Base-by-base conservation (phyloP, 2,888 invertebrate species). In the Sisyra terminalis region DNA sequence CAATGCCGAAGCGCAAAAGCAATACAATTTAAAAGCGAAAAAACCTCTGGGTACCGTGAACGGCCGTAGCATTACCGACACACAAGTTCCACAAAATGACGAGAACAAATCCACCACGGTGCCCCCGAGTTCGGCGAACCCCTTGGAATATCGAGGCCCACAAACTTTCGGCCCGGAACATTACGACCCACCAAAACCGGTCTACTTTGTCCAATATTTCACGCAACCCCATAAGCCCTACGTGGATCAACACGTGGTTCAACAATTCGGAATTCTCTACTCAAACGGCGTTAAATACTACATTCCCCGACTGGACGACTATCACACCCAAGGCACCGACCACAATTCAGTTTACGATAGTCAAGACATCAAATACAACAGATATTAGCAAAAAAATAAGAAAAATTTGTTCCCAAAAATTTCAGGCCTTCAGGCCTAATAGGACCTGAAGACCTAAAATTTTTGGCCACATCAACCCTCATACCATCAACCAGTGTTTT, bases 271-370 rank as follows among this genome's bases (percentile, higher is more conserved):
- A 10, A 48, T 64, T 13, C 46, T 60, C 17, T 61, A 61, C 49
- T 61, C 61, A 3, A 52, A 59, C 3, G 64, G 64, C 11, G 54
- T 63, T 10, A 52, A 59, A 45, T 63, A 63, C 46, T 64, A 64
- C 42, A 53, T 62, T 39, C 64, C 64, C 43, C 61, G 62, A 50
- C 44, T 59, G 36, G 48, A 53, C 34, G 54, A 56, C 44, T 51
- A 54, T 39, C 42, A 50, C 16, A 44, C 9, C 4, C 9, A 14
- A n/a, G 42, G 29, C 32, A 52, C 54, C 35, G 48, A 50, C 11
- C 47, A 49, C 6, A 63, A 62, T 50, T 60, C 59, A 2, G 60
- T 62, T 42, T 61, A 60, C 43, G 60, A 58, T 45, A 46, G 51
- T 24, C 50, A 55, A 31, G 61, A 60, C 46, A 48, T 51, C 16